A percentile compares a stretch with the other conserved stretches of the same genome.
phyloP scores from a whole-genome alignment of 2,113 vertebrate genomes.

The Excalfactoria chinensis region DNA sequence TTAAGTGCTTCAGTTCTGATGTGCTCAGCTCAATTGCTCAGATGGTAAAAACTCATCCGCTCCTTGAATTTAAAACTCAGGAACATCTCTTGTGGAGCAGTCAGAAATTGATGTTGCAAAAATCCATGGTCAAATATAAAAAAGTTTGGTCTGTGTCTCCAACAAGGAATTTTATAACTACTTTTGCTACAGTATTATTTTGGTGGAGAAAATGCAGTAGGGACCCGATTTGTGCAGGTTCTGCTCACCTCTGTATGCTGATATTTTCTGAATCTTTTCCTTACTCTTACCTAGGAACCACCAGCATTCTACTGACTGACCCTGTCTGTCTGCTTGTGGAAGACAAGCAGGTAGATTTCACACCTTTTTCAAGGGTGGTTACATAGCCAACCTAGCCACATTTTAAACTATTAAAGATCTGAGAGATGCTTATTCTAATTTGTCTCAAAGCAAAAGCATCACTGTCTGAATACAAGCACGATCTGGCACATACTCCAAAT shows the following conservation, averaged over 20 bases:
- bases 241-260: background rate
- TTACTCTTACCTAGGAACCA: rapidly evolving
- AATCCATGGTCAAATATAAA: background rate
- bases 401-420: background rate
- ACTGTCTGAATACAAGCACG: background rate
- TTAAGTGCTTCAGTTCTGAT: background rate
- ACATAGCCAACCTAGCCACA: background rate
- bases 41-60: background rate
- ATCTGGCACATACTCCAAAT: background rate
- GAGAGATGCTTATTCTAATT: background rate
- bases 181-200: background rate
- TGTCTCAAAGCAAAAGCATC: background rate
- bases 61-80: background rate
- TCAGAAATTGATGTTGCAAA: background rate
- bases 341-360: background rate
- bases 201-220: background rate
- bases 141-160: background rate
- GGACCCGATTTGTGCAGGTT: rapidly evolving
- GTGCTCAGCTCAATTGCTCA: background rate
- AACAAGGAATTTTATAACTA: background rate
- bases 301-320: background rate
- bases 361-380: background rate
- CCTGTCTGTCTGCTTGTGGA: background rate
- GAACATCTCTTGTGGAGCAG: background rate
- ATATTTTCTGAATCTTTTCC: background rate